Base-by-base conservation (phyloP, 2,113 vertebrate genomes). In the Chlamydotis undulata region DNA sequence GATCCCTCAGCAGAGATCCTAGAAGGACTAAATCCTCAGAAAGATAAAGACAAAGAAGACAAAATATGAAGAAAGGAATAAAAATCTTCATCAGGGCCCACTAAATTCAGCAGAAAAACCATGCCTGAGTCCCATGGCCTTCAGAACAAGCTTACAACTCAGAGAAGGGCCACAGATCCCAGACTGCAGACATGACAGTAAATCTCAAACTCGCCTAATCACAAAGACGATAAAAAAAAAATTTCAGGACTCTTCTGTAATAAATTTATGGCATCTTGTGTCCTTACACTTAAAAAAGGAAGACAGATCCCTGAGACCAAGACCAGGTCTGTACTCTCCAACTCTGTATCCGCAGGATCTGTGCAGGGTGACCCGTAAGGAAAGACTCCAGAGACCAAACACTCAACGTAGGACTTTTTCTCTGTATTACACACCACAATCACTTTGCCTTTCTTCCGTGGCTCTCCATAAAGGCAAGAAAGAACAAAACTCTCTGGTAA, bases 11-110 rank as follows among this genome's bases (percentile, higher is more conserved):
- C 14, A 82, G 94, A 84, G 89, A 93, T 89, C 83, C 84, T 91
- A 89, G 83, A 91, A 96, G 43, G n/a, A 37, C 56, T 89, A 53
- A 94, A 94, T 91, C 61, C 83, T 94, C 95, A 89, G 47, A 76
- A 64, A 80, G 13, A 65, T 24, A 8, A 33, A 43, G 29, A 60
- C 25, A 63, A 56, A 7, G 24, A 83, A 70, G 64, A 71, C 15
- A 84, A 90, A 94, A 87, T 13, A 70, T 1, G 9, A 77, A 59
- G 19, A 49, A 92, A 65, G 10, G 71, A 79, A 77, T 5, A 41
- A 87, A 90, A 90, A 55, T 29, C 37, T 64, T 74, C 69, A 63
- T 65, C 39, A 60, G 4, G 25, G 1, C 11, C 23, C 56, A 94
- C 33, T 39, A 84, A 94, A 70, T 73, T 60, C 64, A 5, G 1